phyloP scores from a whole-genome alignment of 2,113 vertebrate genomes.

The Microtus oregoni region DNA sequence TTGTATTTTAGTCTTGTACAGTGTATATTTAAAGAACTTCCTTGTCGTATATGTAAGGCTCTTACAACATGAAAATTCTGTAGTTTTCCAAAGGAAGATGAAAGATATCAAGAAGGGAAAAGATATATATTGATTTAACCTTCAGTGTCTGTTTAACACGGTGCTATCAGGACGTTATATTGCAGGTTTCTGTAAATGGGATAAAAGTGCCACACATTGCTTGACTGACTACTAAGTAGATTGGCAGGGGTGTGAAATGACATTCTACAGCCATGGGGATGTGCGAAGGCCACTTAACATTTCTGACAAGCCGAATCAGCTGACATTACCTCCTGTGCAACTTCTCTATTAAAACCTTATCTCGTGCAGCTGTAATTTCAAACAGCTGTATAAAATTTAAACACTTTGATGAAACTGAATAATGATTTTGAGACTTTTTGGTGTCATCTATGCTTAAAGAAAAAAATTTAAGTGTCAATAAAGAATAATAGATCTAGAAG shows the following conservation, averaged over 20 bases:
- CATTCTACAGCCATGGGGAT: slow-evolving; percentile 49
- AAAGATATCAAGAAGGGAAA: not conserved
- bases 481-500: not conserved
- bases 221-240: slow-evolving; percentile 54
- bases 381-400: slow-evolving; percentile 61
- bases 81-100: not conserved
- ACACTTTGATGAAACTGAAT: slow-evolving; percentile 8
- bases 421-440: slow-evolving; percentile 30
- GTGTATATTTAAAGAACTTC: not conserved
- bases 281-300: slow-evolving; percentile 70
- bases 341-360: slow-evolving; percentile 61
- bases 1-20: not conserved
- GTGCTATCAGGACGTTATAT: slow-evolving; percentile 2
- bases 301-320: slow-evolving; percentile 66
- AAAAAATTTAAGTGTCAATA: not conserved
- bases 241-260: slow-evolving; percentile 63
- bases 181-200: slow-evolving; percentile 25
- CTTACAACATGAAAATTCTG: not conserved
- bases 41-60: not conserved
- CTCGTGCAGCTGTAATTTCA: slow-evolving; percentile 54
- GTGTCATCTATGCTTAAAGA: not conserved
- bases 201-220: slow-evolving; percentile 45
- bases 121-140: not conserved
- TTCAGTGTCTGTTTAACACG: not conserved
- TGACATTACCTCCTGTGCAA: slow-evolving; percentile 60